These are phyloP conservation scores for Bradypodion pumilum DNA, from an alignment of 2,797 vertebrate species.

Conservation along the genomic window DNA sequence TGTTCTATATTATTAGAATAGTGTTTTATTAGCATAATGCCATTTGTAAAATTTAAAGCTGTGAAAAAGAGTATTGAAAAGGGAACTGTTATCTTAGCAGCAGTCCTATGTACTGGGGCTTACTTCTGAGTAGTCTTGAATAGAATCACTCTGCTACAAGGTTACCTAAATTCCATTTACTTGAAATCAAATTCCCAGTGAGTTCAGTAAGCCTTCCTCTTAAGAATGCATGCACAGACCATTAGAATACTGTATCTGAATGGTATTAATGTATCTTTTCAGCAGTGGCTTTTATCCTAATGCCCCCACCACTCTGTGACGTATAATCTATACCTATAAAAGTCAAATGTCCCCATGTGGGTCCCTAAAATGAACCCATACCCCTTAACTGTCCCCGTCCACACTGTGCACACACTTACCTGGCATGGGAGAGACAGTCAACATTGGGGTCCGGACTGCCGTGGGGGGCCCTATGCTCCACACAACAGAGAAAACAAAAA, in stretches of 20 bases:
- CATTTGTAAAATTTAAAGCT: constrained; percentile 62
- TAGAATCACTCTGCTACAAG: background rate
- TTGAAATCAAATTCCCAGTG: background rate
- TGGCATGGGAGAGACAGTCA: too few species aligned
- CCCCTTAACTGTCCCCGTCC: too few species aligned
- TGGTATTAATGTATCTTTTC: background rate
- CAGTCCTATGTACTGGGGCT: constrained; percentile 17
- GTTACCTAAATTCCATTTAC: background rate
- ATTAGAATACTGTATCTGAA: background rate
- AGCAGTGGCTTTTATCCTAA: too few species aligned
- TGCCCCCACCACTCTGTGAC: too few species aligned
- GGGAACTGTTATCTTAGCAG: constrained; percentile 68
- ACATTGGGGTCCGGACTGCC: too few species aligned
- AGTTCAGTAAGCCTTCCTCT: background rate
- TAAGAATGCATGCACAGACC: background rate
- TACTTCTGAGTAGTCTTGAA: background rate
- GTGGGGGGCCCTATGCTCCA: too few species aligned
- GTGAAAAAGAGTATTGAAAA: constrained; percentile 66
- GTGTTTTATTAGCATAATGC: constrained; percentile 50
- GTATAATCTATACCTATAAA: too few species aligned
- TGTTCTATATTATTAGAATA: constrained; percentile 27
- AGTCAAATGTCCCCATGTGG: too few species aligned
- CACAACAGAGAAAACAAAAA: too few species aligned
- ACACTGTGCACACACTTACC: too few species aligned
- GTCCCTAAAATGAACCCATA: too few species aligned